These are phyloP conservation scores for Crypturellus tataupa DNA, from an alignment of 2,797 vertebrate species.

Conservation along the genomic window DNA sequence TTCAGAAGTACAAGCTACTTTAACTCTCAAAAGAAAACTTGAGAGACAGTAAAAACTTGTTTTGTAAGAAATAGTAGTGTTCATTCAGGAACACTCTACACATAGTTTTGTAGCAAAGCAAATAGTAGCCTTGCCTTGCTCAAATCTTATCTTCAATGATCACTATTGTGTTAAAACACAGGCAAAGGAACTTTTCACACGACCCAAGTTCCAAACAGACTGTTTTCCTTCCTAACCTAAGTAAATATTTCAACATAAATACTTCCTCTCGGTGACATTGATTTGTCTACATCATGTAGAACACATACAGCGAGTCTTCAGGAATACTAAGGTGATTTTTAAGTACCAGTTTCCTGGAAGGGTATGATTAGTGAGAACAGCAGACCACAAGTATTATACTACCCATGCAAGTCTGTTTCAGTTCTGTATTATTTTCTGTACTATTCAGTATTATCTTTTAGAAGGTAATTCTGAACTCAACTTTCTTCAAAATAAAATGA, in stretches of 20 bases:
- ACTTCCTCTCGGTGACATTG: neutral
- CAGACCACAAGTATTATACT: neutral
- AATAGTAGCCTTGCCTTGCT: neutral
- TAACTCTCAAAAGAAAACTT: neutral
- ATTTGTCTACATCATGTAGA: neutral
- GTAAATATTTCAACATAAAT: neutral
- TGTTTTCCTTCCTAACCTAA: neutral
- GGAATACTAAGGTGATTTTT: neutral
- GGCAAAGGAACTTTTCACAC: neutral
- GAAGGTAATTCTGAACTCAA: neutral
- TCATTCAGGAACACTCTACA: neutral
- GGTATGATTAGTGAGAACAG: accelerated
- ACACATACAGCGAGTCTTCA: neutral
- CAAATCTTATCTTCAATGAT: neutral
- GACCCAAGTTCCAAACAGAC: neutral
- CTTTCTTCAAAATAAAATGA: neutral
- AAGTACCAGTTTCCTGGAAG: neutral
- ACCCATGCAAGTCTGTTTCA: neutral
- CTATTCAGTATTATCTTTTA: too few species aligned
- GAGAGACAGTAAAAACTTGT: neutral
- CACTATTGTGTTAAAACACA: neutral
- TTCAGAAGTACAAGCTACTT: neutral
- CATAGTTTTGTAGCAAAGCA: neutral
- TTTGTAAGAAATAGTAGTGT: neutral
- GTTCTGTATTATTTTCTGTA: neutral